Conservation (phyloP, 2,113 vertebrate species). For the Myotis yumanensis region DNA sequence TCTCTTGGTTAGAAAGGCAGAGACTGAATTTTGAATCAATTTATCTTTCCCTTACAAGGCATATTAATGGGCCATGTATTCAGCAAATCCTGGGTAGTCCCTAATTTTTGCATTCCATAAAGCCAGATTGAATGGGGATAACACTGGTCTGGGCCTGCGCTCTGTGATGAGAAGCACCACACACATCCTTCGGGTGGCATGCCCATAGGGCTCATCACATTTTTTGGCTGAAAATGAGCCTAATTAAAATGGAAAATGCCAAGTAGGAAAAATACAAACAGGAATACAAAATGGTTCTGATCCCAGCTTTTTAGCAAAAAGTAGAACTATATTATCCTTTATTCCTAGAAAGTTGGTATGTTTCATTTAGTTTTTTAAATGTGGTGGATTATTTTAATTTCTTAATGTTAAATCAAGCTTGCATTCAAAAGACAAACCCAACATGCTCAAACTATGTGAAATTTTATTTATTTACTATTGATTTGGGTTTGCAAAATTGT, state of each 20-base stretch:
- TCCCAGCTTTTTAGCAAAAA: conserved; percentile 24
- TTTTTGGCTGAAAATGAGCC: conserved; percentile 31
- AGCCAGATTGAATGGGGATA: not conserved
- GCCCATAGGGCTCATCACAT: not conserved
- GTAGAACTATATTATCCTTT: not conserved
- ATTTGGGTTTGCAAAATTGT: not conserved
- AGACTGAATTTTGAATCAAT: not conserved
- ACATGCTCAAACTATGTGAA: not conserved
- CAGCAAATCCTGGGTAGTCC: not conserved
- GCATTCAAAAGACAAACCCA: not conserved
- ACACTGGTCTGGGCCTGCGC: not conserved
- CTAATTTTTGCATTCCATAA: not conserved
- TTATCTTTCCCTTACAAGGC: conserved; percentile 30
- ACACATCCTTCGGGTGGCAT: not conserved
- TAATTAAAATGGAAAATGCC: conserved; percentile 32
- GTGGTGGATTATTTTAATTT: not conserved
- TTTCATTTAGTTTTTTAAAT: conserved; percentile 25
- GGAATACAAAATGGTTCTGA: not conserved
- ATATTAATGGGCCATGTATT: not conserved
- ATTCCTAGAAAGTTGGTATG: not conserved
- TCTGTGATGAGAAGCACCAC: not conserved
- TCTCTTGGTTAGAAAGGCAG: conserved; percentile 26
- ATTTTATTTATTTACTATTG: not conserved
- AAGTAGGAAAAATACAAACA: not conserved
- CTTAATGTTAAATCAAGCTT: not conserved